Conservation (phyloP, 2,113 vertebrate species). For the Vulpes vulpes region DNA sequence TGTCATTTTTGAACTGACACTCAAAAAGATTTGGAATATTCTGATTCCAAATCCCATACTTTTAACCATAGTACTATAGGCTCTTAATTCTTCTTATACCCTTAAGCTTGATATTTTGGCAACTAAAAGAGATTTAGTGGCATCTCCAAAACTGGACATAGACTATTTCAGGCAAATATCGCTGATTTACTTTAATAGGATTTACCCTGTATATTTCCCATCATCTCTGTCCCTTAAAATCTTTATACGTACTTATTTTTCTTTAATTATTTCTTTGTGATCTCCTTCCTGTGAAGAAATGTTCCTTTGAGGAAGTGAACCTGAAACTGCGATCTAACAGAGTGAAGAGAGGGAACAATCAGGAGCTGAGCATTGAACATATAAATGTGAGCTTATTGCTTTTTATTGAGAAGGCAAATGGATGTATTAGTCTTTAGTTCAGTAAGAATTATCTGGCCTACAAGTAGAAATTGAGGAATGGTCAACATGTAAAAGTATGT, state of each 20-base stretch:
- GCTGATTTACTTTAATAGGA: background rate
- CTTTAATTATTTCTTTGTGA: background rate
- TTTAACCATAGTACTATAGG: background rate
- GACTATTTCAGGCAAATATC: background rate
- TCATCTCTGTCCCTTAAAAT: background rate
- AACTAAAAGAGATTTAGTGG: background rate
- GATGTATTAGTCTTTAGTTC: background rate
- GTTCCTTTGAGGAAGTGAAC: background rate
- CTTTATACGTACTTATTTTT: background rate
- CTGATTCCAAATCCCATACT: background rate
- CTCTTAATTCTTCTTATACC: background rate
- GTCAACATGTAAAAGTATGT: background rate
- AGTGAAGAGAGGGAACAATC: background rate
- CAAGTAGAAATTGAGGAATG: background rate
- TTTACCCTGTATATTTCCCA: background rate
- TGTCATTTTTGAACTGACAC: background rate
- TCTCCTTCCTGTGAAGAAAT: background rate
- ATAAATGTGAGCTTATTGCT: background rate
- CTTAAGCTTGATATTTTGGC: constrained; percentile 22
- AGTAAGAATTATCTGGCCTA: background rate
- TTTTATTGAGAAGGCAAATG: background rate
- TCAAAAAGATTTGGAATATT: background rate
- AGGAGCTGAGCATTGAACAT: background rate
- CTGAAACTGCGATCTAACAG: background rate
- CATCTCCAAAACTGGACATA: background rate